These are phyloP conservation scores for Halichoeres trimaculatus DNA, from an alignment of 2,113 vertebrate genomes.

Conservation along the genomic window DNA sequence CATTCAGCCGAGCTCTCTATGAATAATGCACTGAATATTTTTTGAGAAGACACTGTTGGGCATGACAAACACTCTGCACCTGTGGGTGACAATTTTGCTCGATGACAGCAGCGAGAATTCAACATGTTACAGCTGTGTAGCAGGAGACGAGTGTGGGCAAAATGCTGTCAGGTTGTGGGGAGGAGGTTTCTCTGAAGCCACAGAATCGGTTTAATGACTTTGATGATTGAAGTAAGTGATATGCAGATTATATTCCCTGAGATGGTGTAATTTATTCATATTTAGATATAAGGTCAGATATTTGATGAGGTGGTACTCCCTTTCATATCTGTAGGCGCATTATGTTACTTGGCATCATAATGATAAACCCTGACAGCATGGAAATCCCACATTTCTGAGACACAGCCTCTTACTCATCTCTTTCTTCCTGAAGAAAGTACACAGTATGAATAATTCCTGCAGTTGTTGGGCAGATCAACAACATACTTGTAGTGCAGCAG, in stretches of 20 bases:
- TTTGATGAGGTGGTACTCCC: not conserved
- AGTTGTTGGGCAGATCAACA: too few relatives aligned
- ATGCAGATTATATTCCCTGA: not conserved
- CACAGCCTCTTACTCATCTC: too few relatives aligned
- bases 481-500: too few relatives aligned
- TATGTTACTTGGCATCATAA: not conserved
- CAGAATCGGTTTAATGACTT: not conserved
- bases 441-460: too few relatives aligned
- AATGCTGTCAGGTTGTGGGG: conserved; percentile 3
- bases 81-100: conserved; percentile 37
- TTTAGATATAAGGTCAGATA: not conserved
- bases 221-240: not conserved
- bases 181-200: not conserved
- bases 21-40: conserved; percentile 53
- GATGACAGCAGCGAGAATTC: conserved; percentile 21
- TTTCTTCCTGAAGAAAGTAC: too few relatives aligned
- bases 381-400: too few relatives aligned
- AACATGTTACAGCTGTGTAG: conserved; percentile 23
- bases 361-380: too few relatives aligned
- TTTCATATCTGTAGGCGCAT: not conserved
- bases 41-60: conserved; percentile 30
- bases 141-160: not conserved
- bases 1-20: conserved; percentile 43
- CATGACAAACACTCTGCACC: conserved; percentile 51
- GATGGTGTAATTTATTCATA: not conserved